Conservation (phyloP, 2,888 invertebrate genomes). For the Drosophila pullipes region DNA sequence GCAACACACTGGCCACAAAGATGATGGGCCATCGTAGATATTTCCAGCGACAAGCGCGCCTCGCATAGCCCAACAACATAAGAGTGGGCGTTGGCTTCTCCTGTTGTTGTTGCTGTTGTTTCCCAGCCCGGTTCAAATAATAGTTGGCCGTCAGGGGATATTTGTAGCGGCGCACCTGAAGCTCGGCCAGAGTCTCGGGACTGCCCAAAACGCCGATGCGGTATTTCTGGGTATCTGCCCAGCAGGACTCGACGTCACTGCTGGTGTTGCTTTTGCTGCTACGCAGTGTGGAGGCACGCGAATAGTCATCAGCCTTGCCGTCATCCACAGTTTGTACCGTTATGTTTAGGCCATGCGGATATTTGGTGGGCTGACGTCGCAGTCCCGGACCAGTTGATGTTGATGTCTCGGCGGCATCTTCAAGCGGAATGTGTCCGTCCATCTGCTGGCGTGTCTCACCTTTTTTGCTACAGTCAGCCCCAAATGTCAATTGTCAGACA, state of each 20-base stretch:
- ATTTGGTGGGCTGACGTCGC: conserved; percentile 80
- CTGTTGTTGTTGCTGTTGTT: conserved; percentile 21
- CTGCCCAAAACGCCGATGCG: conserved; percentile 76
- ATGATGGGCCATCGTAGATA: conserved; percentile 82
- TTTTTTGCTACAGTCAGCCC: conserved; percentile 31
- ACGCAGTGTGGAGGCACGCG: conserved; percentile 67
- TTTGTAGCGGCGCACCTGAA: conserved; percentile 82
- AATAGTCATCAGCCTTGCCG: conserved; percentile 52
- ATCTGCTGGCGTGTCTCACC: conserved; percentile 40
- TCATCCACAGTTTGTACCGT: conserved; percentile 75
- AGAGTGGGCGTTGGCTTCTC: conserved; percentile 66
- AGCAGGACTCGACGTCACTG: conserved; percentile 38
- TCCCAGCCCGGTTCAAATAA: conserved; percentile 65
- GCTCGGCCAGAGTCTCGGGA: conserved; percentile 79
- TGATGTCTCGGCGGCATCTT: conserved; percentile 50
- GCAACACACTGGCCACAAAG: conserved; percentile 77
- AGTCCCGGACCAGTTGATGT: conserved; percentile 44
- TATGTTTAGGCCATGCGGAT: conserved; percentile 81
- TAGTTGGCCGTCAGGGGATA: conserved; percentile 81
- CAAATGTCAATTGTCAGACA: conserved; percentile 58
- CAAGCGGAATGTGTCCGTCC: conserved; percentile 43
- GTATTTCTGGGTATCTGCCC: conserved; percentile 75
- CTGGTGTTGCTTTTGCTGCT: conserved; percentile 64
- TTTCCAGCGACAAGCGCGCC: conserved; percentile 78
- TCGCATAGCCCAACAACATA: conserved; percentile 65